A percentile compares a stretch with the other conserved stretches of the same genome.
Conservation (phyloP, 2,113 vertebrate genomes). For the Myrmophylax atrothorax region DNA sequence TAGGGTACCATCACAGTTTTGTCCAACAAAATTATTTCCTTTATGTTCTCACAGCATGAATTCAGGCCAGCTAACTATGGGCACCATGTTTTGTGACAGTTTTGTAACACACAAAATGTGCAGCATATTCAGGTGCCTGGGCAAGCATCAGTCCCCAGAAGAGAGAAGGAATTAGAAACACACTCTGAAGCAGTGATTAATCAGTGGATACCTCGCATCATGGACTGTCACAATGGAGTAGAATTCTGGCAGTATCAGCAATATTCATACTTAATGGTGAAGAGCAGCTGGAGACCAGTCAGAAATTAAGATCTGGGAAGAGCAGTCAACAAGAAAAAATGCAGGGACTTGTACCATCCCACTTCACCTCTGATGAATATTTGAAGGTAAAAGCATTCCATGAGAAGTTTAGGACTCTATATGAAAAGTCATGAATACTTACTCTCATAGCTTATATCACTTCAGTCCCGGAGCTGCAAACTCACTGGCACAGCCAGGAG, state of each 20-base stretch:
- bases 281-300: not conserved
- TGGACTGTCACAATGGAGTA: not conserved
- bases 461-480: too few relatives aligned
- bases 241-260: not conserved
- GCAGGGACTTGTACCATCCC: not conserved
- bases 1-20: not conserved
- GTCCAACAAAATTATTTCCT: not conserved
- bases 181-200: not conserved
- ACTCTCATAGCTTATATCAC: not conserved
- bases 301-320: not conserved
- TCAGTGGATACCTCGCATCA: not conserved
- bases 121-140: not conserved
- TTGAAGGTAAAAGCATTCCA: not conserved
- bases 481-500: too few relatives aligned
- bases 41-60: not conserved
- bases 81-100: not conserved
- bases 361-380: not conserved
- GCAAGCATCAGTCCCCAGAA: not conserved
- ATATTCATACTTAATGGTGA: not conserved
- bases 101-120: not conserved
- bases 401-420: not conserved
- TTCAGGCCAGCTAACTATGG: not conserved
- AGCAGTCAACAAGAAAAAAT: not conserved
- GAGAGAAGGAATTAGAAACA: not conserved
- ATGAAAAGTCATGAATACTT: not conserved